phyloP scores from a whole-genome alignment of 2,113 vertebrate species.

The Tupaia chinensis region DNA sequence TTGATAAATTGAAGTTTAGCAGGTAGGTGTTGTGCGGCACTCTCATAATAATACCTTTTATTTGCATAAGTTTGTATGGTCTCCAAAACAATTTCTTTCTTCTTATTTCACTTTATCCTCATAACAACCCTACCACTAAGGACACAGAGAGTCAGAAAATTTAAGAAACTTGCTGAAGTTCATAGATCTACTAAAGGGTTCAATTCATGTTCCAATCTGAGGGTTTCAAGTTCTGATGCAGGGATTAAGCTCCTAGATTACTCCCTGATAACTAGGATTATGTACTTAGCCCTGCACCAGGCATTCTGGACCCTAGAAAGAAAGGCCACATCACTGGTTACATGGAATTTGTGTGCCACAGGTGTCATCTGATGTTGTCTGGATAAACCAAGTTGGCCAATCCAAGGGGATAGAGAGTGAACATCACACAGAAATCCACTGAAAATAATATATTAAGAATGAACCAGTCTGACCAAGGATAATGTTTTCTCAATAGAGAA shows the following conservation, averaged over 20 bases:
- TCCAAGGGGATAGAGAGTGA: background rate
- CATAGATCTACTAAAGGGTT: background rate
- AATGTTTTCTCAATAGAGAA: background rate
- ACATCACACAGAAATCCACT: background rate
- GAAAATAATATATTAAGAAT: background rate
- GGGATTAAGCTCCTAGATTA: background rate
- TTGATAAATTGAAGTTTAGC: background rate
- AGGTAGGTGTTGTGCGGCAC: background rate
- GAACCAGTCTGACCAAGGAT: background rate
- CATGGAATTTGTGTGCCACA: background rate
- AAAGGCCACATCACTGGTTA: background rate
- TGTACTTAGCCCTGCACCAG: rapidly evolving
- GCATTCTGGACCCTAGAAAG: background rate
- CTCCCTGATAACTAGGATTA: background rate
- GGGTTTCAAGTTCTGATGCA: background rate
- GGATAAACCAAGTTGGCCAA: background rate
- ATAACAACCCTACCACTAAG: background rate
- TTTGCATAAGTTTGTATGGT: background rate
- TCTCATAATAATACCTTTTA: background rate
- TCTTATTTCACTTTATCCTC: background rate
- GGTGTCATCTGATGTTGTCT: background rate
- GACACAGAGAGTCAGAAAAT: background rate
- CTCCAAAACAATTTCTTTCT: background rate
- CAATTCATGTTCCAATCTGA: background rate
- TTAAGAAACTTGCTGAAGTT: background rate